phyloP scores from a whole-genome alignment of 2,888 invertebrate species.

The Caenorhabditis imperialis region DNA sequence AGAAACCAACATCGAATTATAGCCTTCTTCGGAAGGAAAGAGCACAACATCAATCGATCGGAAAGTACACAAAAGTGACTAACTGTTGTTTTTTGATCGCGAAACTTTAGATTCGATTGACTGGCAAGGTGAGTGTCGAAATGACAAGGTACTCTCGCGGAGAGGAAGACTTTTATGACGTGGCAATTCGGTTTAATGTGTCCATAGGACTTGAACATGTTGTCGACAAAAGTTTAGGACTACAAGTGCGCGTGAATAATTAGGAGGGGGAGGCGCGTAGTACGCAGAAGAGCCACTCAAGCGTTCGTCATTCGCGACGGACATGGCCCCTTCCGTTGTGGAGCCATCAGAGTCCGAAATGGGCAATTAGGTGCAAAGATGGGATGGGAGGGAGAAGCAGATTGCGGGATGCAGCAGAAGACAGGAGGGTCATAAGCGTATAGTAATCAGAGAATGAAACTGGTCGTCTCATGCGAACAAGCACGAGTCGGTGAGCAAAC shows the following conservation, averaged over 20 bases:
- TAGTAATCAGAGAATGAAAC: constrained; percentile 14
- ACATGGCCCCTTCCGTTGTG: constrained; percentile 15
- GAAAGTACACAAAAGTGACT: constrained; percentile 13
- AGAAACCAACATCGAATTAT: neutral
- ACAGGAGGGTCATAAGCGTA: constrained; percentile 26
- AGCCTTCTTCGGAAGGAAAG: neutral
- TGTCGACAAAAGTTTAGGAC: neutral
- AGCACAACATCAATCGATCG: neutral
- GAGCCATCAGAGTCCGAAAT: constrained; percentile 22
- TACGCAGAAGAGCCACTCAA: constrained; percentile 27
- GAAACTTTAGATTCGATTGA: constrained; percentile 6
- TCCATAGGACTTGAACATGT: neutral
- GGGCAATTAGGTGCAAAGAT: constrained; percentile 39
- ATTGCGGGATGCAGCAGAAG: too few species aligned
- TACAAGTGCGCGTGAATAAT: constrained; percentile 6
- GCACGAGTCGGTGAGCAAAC: constrained; percentile 46
- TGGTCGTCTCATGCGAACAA: constrained; percentile 15
- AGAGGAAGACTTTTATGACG: constrained; percentile 29
- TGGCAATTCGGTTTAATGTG: constrained; percentile 24
- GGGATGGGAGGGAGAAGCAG: neutral
- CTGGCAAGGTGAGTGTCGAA: constrained; percentile 1
- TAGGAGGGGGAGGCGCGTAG: constrained; percentile 13
- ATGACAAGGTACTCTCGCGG: constrained; percentile 4
- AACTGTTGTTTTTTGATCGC: constrained; percentile 17
- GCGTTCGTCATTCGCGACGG: constrained; percentile 17